Conservation (phyloP, 2,797 vertebrate genomes). For the Chromis chromis region DNA sequence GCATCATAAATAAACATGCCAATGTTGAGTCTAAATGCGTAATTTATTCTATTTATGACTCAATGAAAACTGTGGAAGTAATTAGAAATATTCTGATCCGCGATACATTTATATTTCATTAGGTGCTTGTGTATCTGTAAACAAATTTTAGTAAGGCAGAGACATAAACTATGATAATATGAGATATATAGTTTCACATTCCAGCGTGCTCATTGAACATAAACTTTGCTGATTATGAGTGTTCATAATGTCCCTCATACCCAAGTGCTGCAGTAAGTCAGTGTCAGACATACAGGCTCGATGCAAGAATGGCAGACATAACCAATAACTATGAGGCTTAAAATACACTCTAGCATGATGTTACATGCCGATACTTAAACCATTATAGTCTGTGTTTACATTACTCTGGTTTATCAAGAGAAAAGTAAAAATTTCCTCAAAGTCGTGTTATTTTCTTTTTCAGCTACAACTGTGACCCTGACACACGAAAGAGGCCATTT, state of each 20-base stretch:
- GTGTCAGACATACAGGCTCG: neutral
- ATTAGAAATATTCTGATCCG: conserved; percentile 75
- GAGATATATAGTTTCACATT: conserved; percentile 55
- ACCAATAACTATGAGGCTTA: conserved; percentile 2
- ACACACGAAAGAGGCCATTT: conserved; percentile 63
- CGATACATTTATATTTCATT: conserved; percentile 71
- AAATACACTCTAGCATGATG: neutral
- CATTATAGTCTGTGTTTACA: conserved; percentile 45
- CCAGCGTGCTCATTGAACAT: conserved; percentile 32
- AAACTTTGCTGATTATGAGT: conserved; percentile 32
- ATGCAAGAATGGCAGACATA: neutral
- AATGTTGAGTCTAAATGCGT: conserved; percentile 68
- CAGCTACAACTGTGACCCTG: conserved; percentile 45
- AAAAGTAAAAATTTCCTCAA: conserved; percentile 50
- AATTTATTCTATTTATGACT: conserved; percentile 80
- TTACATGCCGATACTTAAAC: conserved; percentile 9
- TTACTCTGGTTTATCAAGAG: conserved; percentile 8
- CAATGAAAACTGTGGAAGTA: conserved; percentile 73
- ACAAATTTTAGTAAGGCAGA: conserved; percentile 49
- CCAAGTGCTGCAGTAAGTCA: neutral
- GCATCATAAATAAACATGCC: conserved; percentile 81
- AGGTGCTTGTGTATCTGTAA: conserved; percentile 59
- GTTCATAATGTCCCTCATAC: conserved; percentile 10
- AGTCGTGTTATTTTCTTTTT: conserved; percentile 52
- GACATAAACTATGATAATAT: conserved; percentile 51